phyloP scores from a whole-genome alignment of 2,113 vertebrate species.

The Callipepla californica region DNA sequence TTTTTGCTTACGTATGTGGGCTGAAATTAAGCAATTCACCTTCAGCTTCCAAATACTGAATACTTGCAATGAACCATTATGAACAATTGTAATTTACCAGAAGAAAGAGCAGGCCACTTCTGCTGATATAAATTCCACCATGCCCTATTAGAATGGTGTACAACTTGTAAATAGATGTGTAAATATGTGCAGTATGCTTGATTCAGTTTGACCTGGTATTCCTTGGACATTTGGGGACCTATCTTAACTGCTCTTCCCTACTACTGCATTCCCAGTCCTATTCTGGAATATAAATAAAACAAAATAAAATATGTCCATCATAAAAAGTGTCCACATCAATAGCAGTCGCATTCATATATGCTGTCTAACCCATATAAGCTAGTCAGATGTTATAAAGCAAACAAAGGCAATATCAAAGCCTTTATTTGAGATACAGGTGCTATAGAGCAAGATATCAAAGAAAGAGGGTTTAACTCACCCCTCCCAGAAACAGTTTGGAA shows the following conservation, averaged over 20 bases:
- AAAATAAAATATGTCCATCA: neutral
- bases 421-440: no score
- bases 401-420: no score
- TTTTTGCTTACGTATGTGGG: neutral
- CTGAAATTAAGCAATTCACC: neutral
- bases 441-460: no score
- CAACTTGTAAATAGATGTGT: neutral
- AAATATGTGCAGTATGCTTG: neutral
- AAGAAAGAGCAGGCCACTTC: neutral
- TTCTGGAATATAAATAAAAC: neutral
- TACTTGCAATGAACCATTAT: neutral
- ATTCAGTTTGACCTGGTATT: neutral
- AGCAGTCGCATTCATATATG: neutral
- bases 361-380: neutral
- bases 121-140: neutral
- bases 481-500: no score
- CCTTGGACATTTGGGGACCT: neutral
- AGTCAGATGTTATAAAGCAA: no score
- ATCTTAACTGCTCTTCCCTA: neutral
- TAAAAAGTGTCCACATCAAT: neutral
- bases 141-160: fast-evolving
- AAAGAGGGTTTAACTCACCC: no score
- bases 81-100: neutral
- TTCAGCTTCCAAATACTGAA: neutral
- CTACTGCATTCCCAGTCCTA: neutral